Base-by-base conservation (phyloP, 2,888 invertebrate genomes). In the Ophonus ardosiacus region DNA sequence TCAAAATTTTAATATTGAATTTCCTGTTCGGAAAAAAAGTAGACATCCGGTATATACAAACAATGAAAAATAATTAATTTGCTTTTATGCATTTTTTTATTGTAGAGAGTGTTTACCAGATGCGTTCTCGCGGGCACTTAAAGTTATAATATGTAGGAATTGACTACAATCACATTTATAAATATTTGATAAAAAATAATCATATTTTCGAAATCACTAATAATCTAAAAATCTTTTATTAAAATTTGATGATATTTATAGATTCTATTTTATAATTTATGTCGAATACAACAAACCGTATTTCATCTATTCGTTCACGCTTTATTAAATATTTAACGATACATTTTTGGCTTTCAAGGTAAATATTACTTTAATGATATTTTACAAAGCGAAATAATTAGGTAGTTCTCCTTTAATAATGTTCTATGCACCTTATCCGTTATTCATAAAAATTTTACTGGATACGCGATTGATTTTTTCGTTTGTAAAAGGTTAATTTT, bases 331-430 rank as follows among this genome's bases (percentile, higher is more conserved):
- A 59, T 59, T 59, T 7, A 59, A 59, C 18, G 7, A 21, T 63
- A 4, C 21, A 21, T 24, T 63, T 63, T 51, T 18, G 31, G 2
- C 56, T 76, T 40, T 76, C 56, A 76, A 76, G 51, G 21, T 18
- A 71, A 71, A 8, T 40, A 71, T 68, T 51, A 24, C 18, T 8
- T 24, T 56, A 78, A 21, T 74, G 43, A 15, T 74, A 40, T 74
- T 74, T 74, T 13, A 21, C 21, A 56, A n/a, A 51, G 38, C 74
- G 40, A n/a, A 31, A 56, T 78, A 78, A 78, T 78, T 78, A 78
- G 31, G 57, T 78, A 24, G 78, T 78, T 78, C 78, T 56, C 78
- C 78, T 78, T 78, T 78, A 78, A 78, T 78, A 78, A 78, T 57
- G 78, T 57, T 15, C 38, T 21, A 51, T 76, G 56, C 17, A 51